phyloP scores from a whole-genome alignment of 2,113 vertebrate genomes.

The Jacana jacana region DNA sequence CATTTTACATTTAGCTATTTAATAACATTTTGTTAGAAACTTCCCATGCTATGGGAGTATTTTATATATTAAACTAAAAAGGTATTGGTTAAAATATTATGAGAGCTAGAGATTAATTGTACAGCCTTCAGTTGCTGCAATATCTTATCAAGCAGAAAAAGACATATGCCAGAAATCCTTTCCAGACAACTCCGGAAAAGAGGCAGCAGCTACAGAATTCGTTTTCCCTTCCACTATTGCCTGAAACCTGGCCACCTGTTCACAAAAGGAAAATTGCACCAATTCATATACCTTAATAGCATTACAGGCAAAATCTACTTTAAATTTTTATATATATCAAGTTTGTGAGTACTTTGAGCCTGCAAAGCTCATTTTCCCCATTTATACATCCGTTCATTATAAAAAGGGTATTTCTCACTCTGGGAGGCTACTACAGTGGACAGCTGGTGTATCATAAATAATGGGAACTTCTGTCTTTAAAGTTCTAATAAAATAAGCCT shows the following conservation, averaged over 20 bases:
- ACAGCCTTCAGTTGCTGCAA: not conserved
- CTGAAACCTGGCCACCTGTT: not conserved
- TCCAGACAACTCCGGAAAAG: not conserved
- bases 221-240: not conserved
- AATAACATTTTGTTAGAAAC: not conserved
- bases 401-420: not conserved
- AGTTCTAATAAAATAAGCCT: not conserved
- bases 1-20: not conserved
- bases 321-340: not conserved
- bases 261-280: not conserved
- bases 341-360: not conserved
- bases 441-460: not conserved
- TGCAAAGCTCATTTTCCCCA: not conserved
- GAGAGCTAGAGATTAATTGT: not conserved
- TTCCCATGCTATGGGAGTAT: not conserved
- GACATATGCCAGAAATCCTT: not conserved
- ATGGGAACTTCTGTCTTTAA: not conserved
- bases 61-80: not conserved
- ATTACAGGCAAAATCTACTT: not conserved
- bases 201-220: not conserved
- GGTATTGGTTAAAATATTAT: not conserved
- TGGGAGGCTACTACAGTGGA: not conserved
- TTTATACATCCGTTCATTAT: not conserved
- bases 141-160: not conserved
- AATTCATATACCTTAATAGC: not conserved